Evolutionary conservation across 1,140 invertebrate genomes (phyloP), one percentile per base, ranked within the genome.

Genomic region (Antheraea mylitta): DNA sequence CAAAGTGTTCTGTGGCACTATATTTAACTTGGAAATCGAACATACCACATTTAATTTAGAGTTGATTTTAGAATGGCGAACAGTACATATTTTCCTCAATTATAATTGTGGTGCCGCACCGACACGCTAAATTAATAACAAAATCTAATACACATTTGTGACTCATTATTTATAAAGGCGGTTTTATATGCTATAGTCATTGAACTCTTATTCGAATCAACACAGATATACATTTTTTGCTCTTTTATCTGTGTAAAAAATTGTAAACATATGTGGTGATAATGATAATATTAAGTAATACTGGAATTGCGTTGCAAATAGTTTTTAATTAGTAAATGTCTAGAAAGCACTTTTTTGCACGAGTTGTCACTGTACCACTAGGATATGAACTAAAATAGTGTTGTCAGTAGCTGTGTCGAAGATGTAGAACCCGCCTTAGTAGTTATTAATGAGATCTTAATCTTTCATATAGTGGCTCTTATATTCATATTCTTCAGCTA

Each of bases 111-210:
- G 7, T 42, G 38, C 38, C 38, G 38, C 22, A 4, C 22, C 22
- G 22, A 4, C 38, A 53, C 45, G 13, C 45, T 53, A 53, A 53
- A 53, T 53, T 53, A 53, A 53, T 53, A 53, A 53, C 45, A 53
- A 53, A 53, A 16, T 53, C 45, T 53, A 53, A 53, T 9, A 53
- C 45, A 13, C 45, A 53, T 53, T 53, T 53, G 16, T 53, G 45
- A 53, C 45, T 53, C 45, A 53, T 53, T 53, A 53, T 53, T 53
- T 53, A 53, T 53, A 53, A 53, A 53, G 45, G 45, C 45, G 45
- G 11, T 53, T 53, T 53, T 53, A 53, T 53, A 53, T 16, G 9
- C 9, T 16, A 16, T 53, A 53, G 45, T 53, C 45, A 53, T 53
- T 53, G 45, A 53, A 53, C 45, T 53, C 13, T 13, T 53, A 53